A percentile compares a stretch with the other conserved stretches of the same genome.
phyloP scores from a whole-genome alignment of 2,797 vertebrate species.

The Menidia menidia region DNA sequence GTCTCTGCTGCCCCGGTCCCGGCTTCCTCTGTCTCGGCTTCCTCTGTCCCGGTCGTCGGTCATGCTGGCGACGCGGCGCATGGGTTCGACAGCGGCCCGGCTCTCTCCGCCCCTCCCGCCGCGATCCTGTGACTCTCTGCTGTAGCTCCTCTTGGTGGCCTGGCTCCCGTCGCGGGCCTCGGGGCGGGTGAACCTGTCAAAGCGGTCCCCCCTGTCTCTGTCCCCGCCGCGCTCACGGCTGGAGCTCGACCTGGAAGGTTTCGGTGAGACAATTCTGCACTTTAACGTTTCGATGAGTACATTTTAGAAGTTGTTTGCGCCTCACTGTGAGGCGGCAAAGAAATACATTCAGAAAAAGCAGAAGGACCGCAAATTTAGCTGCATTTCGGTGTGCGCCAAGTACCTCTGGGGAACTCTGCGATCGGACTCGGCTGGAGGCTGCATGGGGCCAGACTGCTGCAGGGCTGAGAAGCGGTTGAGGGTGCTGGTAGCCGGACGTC shows the following conservation, averaged over 20 bases:
- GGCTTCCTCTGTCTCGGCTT: slow-evolving; percentile 71
- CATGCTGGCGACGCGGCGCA: slow-evolving; percentile 95
- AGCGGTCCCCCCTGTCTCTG: slow-evolving; percentile 79
- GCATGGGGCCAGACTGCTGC: slow-evolving; percentile 86
- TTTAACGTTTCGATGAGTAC: neutral
- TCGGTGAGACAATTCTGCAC: neutral
- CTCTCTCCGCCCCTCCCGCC: slow-evolving; percentile 86
- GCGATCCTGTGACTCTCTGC: slow-evolving; percentile 93
- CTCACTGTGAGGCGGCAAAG: neutral
- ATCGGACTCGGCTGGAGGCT: slow-evolving; percentile 82
- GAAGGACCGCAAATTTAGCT: neutral
- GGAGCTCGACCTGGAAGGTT: slow-evolving; percentile 87
- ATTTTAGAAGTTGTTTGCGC: no score
- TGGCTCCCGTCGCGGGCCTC: slow-evolving; percentile 82
- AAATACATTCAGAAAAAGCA: neutral
- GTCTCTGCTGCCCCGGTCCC: slow-evolving; percentile 75
- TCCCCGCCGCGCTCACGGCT: slow-evolving; percentile 88
- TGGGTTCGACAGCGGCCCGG: slow-evolving; percentile 82
- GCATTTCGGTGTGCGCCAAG: slow-evolving; percentile 26
- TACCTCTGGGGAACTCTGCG: slow-evolving; percentile 93
- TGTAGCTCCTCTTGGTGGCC: slow-evolving; percentile 93
- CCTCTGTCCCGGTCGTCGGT: slow-evolving; percentile 85
- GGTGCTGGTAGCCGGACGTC: slow-evolving; percentile 90
- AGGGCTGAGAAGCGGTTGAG: slow-evolving; percentile 96
- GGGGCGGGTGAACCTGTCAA: slow-evolving; percentile 86